Evolutionary conservation across 1,140 invertebrate genomes (phyloP).

Genomic region (Drosophila trapezifrons): DNA sequence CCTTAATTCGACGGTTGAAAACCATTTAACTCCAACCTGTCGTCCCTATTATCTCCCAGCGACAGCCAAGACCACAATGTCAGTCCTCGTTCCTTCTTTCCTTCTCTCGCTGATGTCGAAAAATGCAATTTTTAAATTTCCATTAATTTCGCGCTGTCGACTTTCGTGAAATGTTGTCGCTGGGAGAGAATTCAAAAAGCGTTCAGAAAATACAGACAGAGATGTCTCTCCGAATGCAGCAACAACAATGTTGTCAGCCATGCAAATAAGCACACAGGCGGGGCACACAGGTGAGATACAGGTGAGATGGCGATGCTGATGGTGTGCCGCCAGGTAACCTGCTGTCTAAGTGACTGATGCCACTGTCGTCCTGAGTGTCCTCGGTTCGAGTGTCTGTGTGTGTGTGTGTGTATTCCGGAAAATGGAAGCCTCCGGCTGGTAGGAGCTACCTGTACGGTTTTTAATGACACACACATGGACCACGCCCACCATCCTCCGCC

Average conservation of each 20-base stretch:
- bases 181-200: slow-evolving; percentile 57
- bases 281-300: slow-evolving; percentile 19
- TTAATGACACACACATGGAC: slow-evolving; percentile 67
- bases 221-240: slow-evolving; percentile 27
- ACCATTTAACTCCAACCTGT: slow-evolving; percentile 34
- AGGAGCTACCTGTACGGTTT: slow-evolving; percentile 32
- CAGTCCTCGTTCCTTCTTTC: slow-evolving; percentile 9
- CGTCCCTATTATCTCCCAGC: slow-evolving; percentile 55
- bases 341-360: slow-evolving; percentile 52
- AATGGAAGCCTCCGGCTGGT: slow-evolving; percentile 43
- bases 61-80: slow-evolving; percentile 52
- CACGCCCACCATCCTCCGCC: slow-evolving; percentile 36
- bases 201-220: slow-evolving; percentile 33
- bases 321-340: slow-evolving; percentile 33
- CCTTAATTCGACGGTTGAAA: slow-evolving; percentile 7
- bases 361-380: slow-evolving; percentile 18
- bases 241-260: slow-evolving; percentile 51
- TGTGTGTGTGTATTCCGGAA: background rate
- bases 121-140: slow-evolving; percentile 79
- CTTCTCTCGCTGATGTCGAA: slow-evolving; percentile 44
- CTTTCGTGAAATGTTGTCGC: slow-evolving; percentile 71
- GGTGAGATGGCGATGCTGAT: slow-evolving; percentile 16
- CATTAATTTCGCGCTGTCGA: slow-evolving; percentile 77
- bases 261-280: slow-evolving; percentile 34
- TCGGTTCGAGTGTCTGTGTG: background rate